phyloP scores from a whole-genome alignment of 1,140 invertebrate genomes.

The Steinernema feltiae region DNA sequence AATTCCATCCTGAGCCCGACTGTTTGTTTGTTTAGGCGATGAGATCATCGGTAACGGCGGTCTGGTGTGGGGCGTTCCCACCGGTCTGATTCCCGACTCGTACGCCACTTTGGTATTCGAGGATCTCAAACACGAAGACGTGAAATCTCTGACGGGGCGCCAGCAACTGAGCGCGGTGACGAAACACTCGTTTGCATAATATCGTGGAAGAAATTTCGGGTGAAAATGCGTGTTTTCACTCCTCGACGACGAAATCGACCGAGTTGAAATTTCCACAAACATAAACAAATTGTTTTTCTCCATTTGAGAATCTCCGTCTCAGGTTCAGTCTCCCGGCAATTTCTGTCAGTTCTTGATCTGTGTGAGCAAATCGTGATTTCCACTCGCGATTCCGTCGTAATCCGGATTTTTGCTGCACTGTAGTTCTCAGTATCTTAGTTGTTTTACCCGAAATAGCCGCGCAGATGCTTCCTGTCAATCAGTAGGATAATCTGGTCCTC shows the following conservation, averaged over 20 bases:
- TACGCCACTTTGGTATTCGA: neutral
- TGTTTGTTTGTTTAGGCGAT: neutral
- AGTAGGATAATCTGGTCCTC: too few species aligned
- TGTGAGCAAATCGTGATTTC: too few species aligned
- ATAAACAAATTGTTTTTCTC: too few species aligned
- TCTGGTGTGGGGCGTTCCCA: constrained; percentile 5
- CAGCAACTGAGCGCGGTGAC: neutral
- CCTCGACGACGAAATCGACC: too few species aligned
- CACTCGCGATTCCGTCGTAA: too few species aligned
- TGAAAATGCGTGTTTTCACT: neutral
- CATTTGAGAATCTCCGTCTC: too few species aligned
- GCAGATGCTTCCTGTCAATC: too few species aligned
- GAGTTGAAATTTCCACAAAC: neutral
- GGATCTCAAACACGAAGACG: neutral
- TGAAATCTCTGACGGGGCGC: neutral
- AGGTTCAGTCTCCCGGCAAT: too few species aligned
- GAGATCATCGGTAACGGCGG: constrained; percentile 15
- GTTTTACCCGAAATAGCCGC: too few species aligned
- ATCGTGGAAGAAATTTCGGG: neutral
- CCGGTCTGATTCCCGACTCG: constrained; percentile 1
- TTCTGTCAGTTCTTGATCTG: too few species aligned
- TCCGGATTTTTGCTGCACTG: too few species aligned
- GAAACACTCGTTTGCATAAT: neutral
- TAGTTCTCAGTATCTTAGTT: too few species aligned
- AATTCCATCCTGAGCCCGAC: neutral